Evolutionary conservation across 2,797 vertebrate genomes (phyloP).

Genomic region (Myotis daubentonii): DNA sequence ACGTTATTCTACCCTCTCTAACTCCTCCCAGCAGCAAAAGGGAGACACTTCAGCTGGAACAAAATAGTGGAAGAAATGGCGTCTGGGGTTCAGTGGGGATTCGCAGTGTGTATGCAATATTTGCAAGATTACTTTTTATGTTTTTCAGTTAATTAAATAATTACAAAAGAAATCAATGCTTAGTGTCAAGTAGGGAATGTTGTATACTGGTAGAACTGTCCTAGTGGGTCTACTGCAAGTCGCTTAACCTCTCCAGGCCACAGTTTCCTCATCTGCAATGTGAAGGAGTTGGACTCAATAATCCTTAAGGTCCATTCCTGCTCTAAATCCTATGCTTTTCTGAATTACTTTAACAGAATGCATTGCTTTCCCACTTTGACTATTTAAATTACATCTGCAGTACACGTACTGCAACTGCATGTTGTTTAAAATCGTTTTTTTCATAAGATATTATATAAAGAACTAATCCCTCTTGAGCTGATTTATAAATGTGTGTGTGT

Average conservation of each 20-base stretch:
- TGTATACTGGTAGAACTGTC: conserved; percentile 66
- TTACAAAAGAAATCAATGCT: conserved; percentile 71
- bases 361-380: conserved; percentile 79
- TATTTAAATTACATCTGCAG: conserved; percentile 76
- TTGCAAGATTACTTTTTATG: conserved; percentile 83
- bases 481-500: conserved; percentile 67
- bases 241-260: conserved; percentile 73
- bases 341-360: conserved; percentile 75
- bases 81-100: conserved; percentile 84
- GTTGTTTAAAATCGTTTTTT: conserved; percentile 76
- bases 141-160: conserved; percentile 79
- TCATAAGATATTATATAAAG: conserved; percentile 60
- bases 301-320: conserved; percentile 77
- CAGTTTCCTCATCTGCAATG: conserved; percentile 71
- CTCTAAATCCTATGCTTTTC: conserved; percentile 75
- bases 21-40: conserved; percentile 84
- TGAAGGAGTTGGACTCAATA: conserved; percentile 77
- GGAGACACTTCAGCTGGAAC: conserved; percentile 83
- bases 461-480: conserved; percentile 72
- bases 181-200: conserved; percentile 72
- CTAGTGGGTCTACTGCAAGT: conserved; percentile 74
- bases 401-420: conserved; percentile 77
- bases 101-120: conserved; percentile 83
- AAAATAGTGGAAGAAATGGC: conserved; percentile 86
- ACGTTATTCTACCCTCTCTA: conserved; percentile 78